Evolutionary conservation across 2,888 invertebrate genomes (phyloP).

Genomic region (Tolmerus cingulatus): DNA sequence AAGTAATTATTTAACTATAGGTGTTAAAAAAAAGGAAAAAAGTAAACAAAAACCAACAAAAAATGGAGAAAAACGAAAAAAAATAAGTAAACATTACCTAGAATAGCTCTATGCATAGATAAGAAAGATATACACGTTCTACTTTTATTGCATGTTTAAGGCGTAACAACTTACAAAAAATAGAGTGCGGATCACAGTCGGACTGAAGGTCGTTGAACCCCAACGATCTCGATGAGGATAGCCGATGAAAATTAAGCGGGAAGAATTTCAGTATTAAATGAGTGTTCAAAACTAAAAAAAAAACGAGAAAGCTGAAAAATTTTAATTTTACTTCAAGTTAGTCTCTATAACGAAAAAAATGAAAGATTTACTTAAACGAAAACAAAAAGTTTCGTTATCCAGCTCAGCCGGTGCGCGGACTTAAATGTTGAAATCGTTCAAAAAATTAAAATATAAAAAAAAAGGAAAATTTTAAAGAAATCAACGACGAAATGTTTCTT

Average conservation of each 20-base stretch:
- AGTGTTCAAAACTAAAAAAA: slow-evolving; percentile 13
- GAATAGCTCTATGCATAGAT: slow-evolving; percentile 5
- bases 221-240: neutral
- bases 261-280: slow-evolving; percentile 30
- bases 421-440: neutral
- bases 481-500: neutral
- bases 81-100: slow-evolving; percentile 16
- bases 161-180: neutral
- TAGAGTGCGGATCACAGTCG: neutral
- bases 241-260: neutral
- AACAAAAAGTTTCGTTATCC: neutral
- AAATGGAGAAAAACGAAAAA: neutral
- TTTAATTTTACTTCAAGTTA: neutral
- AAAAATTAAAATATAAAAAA: neutral
- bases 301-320: neutral
- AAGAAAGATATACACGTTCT: slow-evolving; percentile 33
- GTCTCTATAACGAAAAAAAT: neutral
- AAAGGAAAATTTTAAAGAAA: neutral
- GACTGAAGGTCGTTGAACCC: neutral
- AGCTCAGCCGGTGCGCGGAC: neutral
- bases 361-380: neutral
- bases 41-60: neutral
- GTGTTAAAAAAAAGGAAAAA: neutral
- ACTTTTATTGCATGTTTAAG: slow-evolving; percentile 36
- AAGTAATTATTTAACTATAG: neutral